Percentiles rank a stretch among this genome's conserved stretches.
Conservation (phyloP, 1,140 invertebrate genomes). For the Pomphorhynchus laevis region DNA sequence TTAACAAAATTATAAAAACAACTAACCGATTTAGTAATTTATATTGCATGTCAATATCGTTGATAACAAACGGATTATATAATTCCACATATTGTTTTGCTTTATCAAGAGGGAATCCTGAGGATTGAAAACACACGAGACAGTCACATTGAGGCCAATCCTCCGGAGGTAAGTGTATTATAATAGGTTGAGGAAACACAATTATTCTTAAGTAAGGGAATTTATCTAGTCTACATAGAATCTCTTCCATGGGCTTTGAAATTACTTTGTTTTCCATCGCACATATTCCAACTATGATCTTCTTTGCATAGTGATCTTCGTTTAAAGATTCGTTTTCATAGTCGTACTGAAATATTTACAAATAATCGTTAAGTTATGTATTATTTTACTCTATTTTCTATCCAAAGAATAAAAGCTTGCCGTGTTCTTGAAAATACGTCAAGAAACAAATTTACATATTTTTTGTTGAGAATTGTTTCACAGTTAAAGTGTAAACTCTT, state of each 20-base stretch:
- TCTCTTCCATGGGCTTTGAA: slow-evolving; percentile 92
- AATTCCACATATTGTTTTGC: slow-evolving; percentile 78
- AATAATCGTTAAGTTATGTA: no score
- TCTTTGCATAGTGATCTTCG: no score
- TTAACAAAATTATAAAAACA: no score
- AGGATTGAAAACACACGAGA: slow-evolving; percentile 85
- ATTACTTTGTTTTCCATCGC: slow-evolving; percentile 93
- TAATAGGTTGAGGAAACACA: slow-evolving; percentile 11
- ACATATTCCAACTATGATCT: slow-evolving; percentile 57
- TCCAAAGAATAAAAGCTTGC: no score
- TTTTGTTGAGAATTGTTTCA: no score
- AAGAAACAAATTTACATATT: no score
- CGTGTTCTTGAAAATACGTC: no score
- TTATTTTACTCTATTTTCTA: no score
- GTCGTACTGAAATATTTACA: no score
- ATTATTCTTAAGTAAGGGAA: slow-evolving; percentile 26
- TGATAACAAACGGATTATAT: slow-evolving; percentile 73
- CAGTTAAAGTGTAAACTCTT: no score
- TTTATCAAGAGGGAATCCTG: slow-evolving; percentile 82
- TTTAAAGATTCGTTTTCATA: no score
- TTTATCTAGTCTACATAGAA: slow-evolving; percentile 55
- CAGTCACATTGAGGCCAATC: slow-evolving; percentile 91
- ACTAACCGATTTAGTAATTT: slow-evolving; percentile 36
- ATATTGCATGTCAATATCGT: slow-evolving; percentile 90
- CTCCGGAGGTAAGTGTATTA: slow-evolving; percentile 48